Base-by-base conservation (phyloP, 2,888 invertebrate genomes). In the Apodemia mormo region DNA sequence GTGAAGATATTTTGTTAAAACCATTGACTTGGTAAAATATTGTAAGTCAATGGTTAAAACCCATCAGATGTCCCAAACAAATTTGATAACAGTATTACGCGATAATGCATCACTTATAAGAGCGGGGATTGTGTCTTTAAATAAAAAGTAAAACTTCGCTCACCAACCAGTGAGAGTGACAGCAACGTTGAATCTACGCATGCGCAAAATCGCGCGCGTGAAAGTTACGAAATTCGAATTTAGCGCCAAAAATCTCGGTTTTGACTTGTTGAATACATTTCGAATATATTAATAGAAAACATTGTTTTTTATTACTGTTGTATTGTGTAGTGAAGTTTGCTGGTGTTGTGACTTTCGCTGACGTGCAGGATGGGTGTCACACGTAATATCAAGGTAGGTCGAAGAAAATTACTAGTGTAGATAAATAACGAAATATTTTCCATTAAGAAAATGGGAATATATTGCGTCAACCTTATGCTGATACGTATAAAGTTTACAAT, bases 81-180 rank as follows among this genome's bases (percentile, higher is more conserved):
- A 77, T 81, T 82, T 86, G 88, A 89, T 90, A 89, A 87, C 82
- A 80, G 66, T 80, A 78, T 86, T 85, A 87, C 88, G 85, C 80
- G 85, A 87, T 89, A 87, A 82, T 86, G 80, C 82, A 86, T 82
- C 76, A 70, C 67, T 71, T 22, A 22, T 22, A 79, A 78, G 81
- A 82, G 90, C 81, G 89, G 92, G 92, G 90, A 88, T 86, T 80
- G 74, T 80, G 74, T 74, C 76, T 85, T 88, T 86, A 85, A 88
- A 90, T 91, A 92, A 88, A 90, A 92, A 89, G 89, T 88, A 89
- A 90, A 85, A 85, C 76, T 77, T 73, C 73, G 78, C 72, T 76
- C 80, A 78, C 76, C 80, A 79, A 77, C 81, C 79, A 88, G 92
- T 88, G 90, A 92, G 92, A 92, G 92, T 91, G 86, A 89, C 84